Evolutionary conservation across 2,113 vertebrate genomes (phyloP), one percentile per base, ranked within the genome.

Genomic region (Epinephelus cyanopodus): DNA sequence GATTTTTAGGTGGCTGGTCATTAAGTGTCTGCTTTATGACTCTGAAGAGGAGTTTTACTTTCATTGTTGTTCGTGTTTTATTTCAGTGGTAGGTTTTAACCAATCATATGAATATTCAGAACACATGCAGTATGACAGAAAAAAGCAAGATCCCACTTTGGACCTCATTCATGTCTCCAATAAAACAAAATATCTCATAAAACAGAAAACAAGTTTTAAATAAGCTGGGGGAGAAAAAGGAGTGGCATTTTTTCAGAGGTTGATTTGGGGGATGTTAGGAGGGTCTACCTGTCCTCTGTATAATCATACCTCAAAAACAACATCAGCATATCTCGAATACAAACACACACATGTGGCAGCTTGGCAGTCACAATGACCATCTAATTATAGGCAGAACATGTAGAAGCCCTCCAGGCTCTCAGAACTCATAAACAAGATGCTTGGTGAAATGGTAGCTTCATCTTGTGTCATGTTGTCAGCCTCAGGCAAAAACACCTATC

Each of bases 321-420:
- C 5, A 63, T 15, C 57, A 29, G 56, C 37, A 56, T 60, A 27
- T 12, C 42, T 33, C 13, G 10, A 48, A 65, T 25, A 69, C 25
- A 33, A 29, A 50, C 25, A 29, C 48, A 56, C n/a, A 25, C 64
- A 42, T 1, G 6, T 7, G 72, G 58, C 18, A 14, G 29, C 5
- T 71, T 37, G 25, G 29, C 63, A 19, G 2, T 64, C 58, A 54
- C 39, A 1, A 6, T 45, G n/a, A 19, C 29, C 7, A 56, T 72
- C 50, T 80, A 64, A 89, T 83, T 80, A 80, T 27, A 80, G 45
- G 17, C 3, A 17, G n/a, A 74, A 77, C 76, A 79, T 47, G 82
- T 56, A 19, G 29, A 72, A 73, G 29, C 62, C 23, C 74, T 27
- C 42, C 54, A 68, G 75, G 71, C 45, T 33, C 54, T 72, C 4